phyloP scores from a whole-genome alignment of 2,888 invertebrate genomes.

The Nudaria mundana region DNA sequence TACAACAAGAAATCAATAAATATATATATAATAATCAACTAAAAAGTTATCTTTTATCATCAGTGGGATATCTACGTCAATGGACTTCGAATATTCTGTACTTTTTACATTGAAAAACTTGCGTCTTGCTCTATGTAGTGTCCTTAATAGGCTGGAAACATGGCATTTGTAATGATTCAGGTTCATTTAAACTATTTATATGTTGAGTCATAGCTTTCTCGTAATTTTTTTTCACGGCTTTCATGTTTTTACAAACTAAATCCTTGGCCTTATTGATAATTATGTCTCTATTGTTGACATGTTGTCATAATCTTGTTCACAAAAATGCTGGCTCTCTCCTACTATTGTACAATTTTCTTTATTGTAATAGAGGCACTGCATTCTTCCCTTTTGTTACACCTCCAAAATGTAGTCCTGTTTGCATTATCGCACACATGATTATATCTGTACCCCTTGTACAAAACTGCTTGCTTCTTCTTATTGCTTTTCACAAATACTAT shows the following conservation, averaged over 20 bases:
- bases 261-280: conserved; percentile 3
- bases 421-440: no score
- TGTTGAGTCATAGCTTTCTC: conserved; percentile 1
- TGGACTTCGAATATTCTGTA: conserved; percentile 5
- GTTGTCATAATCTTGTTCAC: no score
- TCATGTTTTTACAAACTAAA: conserved; percentile 7
- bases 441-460: no score
- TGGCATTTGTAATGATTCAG: neutral
- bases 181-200: conserved; percentile 2
- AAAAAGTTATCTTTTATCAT: conserved; percentile 5
- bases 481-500: no score
- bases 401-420: no score
- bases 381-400: no score
- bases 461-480: no score
- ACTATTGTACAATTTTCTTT: no score
- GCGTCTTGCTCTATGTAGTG: conserved; percentile 3
- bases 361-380: no score
- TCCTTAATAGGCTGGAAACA: neutral
- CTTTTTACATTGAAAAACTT: conserved; percentile 2
- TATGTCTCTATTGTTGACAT: conserved; percentile 5
- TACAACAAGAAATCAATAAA: no score
- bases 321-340: no score
- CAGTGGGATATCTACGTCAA: conserved; percentile 3
- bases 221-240: conserved; percentile 5
- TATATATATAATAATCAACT: conserved; percentile 6